Base-by-base conservation (phyloP, 2,888 invertebrate species). In the Lamellibrachia satsuma region DNA sequence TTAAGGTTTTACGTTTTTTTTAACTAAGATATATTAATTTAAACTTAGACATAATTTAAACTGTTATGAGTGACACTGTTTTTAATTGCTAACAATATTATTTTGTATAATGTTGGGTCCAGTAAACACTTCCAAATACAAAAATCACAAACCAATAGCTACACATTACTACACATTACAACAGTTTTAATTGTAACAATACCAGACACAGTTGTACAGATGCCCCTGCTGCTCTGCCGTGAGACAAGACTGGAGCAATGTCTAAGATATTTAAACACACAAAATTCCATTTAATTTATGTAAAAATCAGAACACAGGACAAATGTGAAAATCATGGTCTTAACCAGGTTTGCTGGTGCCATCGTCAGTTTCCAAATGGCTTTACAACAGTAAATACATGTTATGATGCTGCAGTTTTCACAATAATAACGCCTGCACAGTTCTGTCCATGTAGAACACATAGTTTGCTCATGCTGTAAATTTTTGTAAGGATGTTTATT, bases 161-260 rank as follows among this genome's bases (percentile, higher is more conserved):
- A 22, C 22, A 75, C n/a, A 75, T 75, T 75, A 75, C 22, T 75
- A 22, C 22, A 75, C n/a, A 75, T 75, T 75, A 75, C 22, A 75
- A 57, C 57, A 75, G 75, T 75, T 75, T 75, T 75, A 75, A 75
- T 75, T 75, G 75, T 75, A 75, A 75, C 75, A 75, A 75, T 75
- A n/a, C 22, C 75, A 75, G 22, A 75, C 22, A 75, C 75, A 75
- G 75, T 22, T 75, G 22, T 75, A 75, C 75, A 75, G 6, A 75
- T 75, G 75, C n/a, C 15, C 75, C 15, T 22, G 2, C 1, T 0
- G 39, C n/a, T 75, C 75, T 11, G 11, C 22, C 75, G 1, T 0
- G 6, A 11, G 22, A n/a, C 75, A 22, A 11, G 6, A 75, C 22
- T 22, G 75, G 15, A 75, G 75, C 75, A 75, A 75, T 75, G 75